Base-by-base conservation (phyloP, 1,140 invertebrate species). In the Zaprionus davidi region DNA sequence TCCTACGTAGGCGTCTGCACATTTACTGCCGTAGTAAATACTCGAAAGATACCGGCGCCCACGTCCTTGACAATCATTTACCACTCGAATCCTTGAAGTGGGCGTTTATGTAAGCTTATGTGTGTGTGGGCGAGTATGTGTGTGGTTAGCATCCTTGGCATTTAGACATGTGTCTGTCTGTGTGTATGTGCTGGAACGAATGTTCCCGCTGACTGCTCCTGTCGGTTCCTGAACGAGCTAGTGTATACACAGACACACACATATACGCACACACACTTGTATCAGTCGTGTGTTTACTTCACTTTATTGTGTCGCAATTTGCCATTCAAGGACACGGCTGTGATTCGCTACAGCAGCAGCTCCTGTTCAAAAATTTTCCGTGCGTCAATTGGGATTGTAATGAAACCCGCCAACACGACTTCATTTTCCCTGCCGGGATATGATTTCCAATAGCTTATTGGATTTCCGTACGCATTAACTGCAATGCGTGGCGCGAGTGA, bases 31-130 rank as follows among this genome's bases (percentile, higher is more conserved):
- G 66, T 73, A 56, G 78, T 81, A 79, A 87, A 88, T 88, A 84
- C 69, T 56, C 20, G 15, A 56, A 51, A 68, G 70, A 74, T 66
- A 22, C 78, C 81, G 85, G 81, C 78, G 81, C 84, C 81, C 78
- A 90, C 78, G 85, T 90, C 84, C 81, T 88, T 88, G 85, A 90
- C 73, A 88, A 71, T 73, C 74, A 78, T 76, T 85, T 76, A 67
- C 69, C 57, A 36, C 31, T 49, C 53, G 53, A 51, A 60, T 28
- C 76, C 12, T 49, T 49, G 67, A 66, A 71, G 62, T 79, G 55
- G 65, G 36, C 9, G 53, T 46, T 13, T 46, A 44, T 55, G 15
- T 53, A 12, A 36, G 26, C 51, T 53, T 65, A 13, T 44, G 44
- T 46, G n/a, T 11, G 24, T 44, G 22, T 44, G 60, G 17, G n/a